Evolutionary conservation across 1,140 invertebrate species (phyloP).

Genomic region (Sitophilus oryzae): DNA sequence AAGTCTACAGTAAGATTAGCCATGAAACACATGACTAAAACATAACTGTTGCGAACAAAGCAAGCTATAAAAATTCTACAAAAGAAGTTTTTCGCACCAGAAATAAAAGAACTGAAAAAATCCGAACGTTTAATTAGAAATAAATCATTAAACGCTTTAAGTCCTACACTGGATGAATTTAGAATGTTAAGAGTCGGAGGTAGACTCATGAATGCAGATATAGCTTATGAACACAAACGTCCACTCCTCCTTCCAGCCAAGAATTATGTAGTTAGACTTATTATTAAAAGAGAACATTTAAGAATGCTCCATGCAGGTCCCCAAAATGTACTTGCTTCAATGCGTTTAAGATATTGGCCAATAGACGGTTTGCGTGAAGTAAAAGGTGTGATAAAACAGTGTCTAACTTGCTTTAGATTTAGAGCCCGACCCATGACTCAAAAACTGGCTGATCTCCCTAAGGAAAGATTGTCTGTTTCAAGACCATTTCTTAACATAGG

Average conservation of each 20-base stretch:
- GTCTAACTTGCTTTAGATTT: slow-evolving; percentile 11
- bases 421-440: slow-evolving; percentile 2
- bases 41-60: too few relatives aligned
- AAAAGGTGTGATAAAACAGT: slow-evolving; percentile 9
- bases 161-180: not conserved
- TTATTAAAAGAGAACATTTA: slow-evolving; percentile 8
- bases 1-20: too few relatives aligned
- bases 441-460: slow-evolving; percentile 25
- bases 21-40: too few relatives aligned
- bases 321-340: slow-evolving; percentile 1
- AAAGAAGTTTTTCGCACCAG: too few relatives aligned
- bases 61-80: too few relatives aligned
- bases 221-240: slow-evolving; percentile 11
- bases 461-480: slow-evolving; percentile 23
- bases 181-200: slow-evolving; percentile 6
- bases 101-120: too few relatives aligned
- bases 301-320: slow-evolving; percentile 2
- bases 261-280: slow-evolving; percentile 1
- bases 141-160: not conserved
- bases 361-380: slow-evolving; percentile 20
- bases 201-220: slow-evolving; percentile 2
- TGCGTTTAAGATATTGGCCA: slow-evolving; percentile 12
- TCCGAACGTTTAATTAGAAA: not conserved
- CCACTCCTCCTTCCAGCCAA: slow-evolving; percentile 10
- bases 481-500: slow-evolving; percentile 32